Base-by-base conservation (phyloP, 92 coral and sea anemone species). In the Ricordea florida region DNA sequence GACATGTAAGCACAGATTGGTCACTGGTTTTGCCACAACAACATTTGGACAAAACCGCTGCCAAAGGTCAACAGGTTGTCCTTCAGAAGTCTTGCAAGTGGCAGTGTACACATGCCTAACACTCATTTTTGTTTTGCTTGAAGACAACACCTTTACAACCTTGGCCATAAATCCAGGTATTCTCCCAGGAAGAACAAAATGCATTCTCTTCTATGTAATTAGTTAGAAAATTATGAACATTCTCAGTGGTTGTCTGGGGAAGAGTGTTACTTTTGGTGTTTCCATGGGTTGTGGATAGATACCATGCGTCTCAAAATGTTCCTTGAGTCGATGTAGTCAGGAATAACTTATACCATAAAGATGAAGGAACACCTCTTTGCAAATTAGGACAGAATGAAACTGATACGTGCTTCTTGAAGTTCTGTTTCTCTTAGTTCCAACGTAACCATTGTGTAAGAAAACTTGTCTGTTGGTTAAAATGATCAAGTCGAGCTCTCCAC, bases 11-110 rank as follows among this genome's bases (percentile, higher is more conserved):
- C 79, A 86, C 36, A 86, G 76, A 48, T 86, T 79, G 20, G 74
- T 80, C 78, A 66, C 71, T 15, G 84, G 92, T 68, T 80, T 86
- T 4, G 83, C 84, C 8, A 86, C 87, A 47, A 79, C 72, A 62
- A 79, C 49, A 20, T 85, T 72, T 1, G 80, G 85, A 56, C 30
- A 38, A 20, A 84, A 78, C 60, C 71, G 76, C 13, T 40, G 44
- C 82, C 82, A 71, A 6, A 80, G 79, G 40, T 65, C 62, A n/a
- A 66, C 17, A 3, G 49, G 72, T 45, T 38, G 63, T 37, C 35
- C 47, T 23, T 52, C 91, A 4, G 86, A 34, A 30, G 79, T 25
- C 30, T 74, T 69, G 40, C 87, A 87, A 4, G 57, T 47, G 36
- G 51, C 32, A 6, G 62, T 61, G 62, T 73, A 80, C 3, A 11